Conservation (phyloP, 2,888 invertebrate species). For the Archips xylosteana region DNA sequence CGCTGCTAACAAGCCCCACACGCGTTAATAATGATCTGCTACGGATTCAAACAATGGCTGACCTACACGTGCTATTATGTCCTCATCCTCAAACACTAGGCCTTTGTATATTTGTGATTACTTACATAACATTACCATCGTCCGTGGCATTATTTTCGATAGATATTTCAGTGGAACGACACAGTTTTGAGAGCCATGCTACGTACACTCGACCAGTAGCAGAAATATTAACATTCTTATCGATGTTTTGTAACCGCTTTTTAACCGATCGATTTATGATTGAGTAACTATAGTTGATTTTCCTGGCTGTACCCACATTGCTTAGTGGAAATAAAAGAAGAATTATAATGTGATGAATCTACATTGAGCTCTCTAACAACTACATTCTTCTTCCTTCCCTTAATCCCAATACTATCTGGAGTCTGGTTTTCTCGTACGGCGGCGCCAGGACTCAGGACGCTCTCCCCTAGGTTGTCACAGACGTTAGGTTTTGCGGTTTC, state of each 20-base stretch:
- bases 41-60: neutral
- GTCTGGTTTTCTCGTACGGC: too few species aligned
- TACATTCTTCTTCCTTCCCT: too few species aligned
- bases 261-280: conserved; percentile 3
- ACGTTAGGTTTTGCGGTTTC: too few species aligned
- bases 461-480: too few species aligned
- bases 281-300: neutral
- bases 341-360: too few species aligned
- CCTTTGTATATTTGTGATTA: neutral
- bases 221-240: neutral
- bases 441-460: too few species aligned
- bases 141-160: conserved; percentile 20
- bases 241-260: conserved; percentile 15
- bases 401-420: too few species aligned
- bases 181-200: conserved; percentile 5
- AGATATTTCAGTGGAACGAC: neutral
- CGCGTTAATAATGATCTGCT: neutral
- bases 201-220: neutral
- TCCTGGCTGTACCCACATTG: neutral
- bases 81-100: neutral
- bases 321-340: neutral
- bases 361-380: too few species aligned
- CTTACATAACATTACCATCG: conserved; percentile 7
- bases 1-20: neutral
- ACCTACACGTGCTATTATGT: neutral